These are phyloP conservation scores for Harpagus bidentatus DNA, from an alignment of 2,113 vertebrate genomes.

Conservation along the genomic window DNA sequence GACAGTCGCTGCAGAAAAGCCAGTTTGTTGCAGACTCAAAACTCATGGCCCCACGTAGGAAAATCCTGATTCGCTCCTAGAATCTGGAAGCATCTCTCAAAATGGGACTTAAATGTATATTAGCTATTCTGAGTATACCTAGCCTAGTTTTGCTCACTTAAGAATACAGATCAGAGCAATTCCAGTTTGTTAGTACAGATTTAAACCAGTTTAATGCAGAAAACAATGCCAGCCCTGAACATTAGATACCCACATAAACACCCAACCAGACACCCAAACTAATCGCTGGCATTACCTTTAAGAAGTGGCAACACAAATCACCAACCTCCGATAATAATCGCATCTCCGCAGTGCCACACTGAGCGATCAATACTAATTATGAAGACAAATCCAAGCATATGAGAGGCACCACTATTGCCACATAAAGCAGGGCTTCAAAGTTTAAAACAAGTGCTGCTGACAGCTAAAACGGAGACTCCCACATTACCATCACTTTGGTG, in stretches of 20 bases:
- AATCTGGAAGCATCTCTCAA: neutral
- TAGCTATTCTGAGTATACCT: neutral
- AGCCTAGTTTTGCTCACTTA: neutral
- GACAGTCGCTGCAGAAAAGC: neutral
- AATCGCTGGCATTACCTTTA: neutral
- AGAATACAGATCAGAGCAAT: neutral
- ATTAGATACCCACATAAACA: neutral
- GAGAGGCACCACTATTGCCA: slow-evolving; percentile 25
- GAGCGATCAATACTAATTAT: slow-evolving; percentile 32
- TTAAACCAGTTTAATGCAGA: neutral
- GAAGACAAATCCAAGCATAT: neutral
- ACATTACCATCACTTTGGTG: slow-evolving; percentile 41
- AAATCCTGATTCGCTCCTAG: neutral
- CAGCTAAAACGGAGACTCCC: slow-evolving; percentile 48
- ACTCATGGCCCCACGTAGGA: neutral
- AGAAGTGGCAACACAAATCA: neutral
- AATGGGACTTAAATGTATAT: neutral
- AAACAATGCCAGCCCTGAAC: neutral
- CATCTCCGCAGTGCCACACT: neutral
- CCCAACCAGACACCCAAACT: neutral
- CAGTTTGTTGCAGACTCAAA: neutral
- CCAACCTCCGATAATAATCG: neutral
- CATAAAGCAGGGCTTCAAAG: slow-evolving; percentile 33
- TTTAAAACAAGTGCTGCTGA: slow-evolving; percentile 35
- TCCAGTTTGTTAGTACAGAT: neutral